These are phyloP conservation scores for Rhinolophus sinicus DNA, from an alignment of 2,113 vertebrate species.

Conservation along the genomic window DNA sequence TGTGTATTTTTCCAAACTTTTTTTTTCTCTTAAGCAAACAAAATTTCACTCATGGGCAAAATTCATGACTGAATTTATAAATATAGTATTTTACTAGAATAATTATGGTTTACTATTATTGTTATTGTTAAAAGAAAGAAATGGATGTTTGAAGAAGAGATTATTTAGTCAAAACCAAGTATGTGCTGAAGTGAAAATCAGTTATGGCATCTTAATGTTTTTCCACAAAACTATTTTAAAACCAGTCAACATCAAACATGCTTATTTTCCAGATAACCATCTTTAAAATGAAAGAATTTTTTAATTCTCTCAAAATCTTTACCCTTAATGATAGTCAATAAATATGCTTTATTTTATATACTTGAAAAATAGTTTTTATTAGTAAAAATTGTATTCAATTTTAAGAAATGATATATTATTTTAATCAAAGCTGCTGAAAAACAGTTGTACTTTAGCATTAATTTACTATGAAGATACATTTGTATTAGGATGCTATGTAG, in stretches of 20 bases:
- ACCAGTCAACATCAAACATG: not conserved
- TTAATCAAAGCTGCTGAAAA: not conserved
- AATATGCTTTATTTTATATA: not conserved
- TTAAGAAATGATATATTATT: not conserved
- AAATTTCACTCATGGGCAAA: not conserved
- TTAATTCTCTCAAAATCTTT: not conserved
- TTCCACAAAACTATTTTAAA: not conserved
- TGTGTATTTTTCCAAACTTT: not conserved
- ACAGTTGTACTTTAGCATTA: not conserved
- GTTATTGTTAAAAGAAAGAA: not conserved
- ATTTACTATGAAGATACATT: not conserved
- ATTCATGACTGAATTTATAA: not conserved
- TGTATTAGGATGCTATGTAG: not conserved
- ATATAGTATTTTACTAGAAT: not conserved
- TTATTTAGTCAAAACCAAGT: not conserved
- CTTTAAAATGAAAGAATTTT: not conserved
- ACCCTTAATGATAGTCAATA: not conserved
- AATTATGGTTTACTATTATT: not conserved
- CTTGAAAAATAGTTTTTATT: not conserved
- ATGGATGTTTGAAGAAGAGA: not conserved
- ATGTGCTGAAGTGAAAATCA: not conserved
- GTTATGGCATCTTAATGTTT: not conserved
- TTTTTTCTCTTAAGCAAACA: not conserved
- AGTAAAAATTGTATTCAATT: not conserved
- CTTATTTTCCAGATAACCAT: not conserved